Conservation (phyloP, 2,113 vertebrate genomes). For the Corythornis vintsioides region DNA sequence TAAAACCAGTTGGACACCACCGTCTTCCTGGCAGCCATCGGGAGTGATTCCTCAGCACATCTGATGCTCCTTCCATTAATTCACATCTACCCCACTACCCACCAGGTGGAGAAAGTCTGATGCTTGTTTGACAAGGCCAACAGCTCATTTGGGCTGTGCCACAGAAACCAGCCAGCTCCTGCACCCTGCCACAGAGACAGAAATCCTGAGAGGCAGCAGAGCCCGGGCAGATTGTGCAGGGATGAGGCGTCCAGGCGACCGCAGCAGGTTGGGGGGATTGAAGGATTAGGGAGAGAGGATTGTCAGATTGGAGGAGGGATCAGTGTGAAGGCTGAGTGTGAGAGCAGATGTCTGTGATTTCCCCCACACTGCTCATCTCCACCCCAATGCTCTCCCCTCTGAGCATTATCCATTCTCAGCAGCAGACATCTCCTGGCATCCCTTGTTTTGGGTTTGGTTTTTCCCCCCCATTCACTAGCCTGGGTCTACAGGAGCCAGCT, state of each 20-base stretch:
- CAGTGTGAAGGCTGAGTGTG: constrained; percentile 76
- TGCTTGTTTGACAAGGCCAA: not conserved
- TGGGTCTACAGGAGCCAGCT: constrained; percentile 55
- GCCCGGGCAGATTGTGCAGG: not conserved
- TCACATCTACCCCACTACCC: not conserved
- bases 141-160: not conserved
- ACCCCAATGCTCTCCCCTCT: not conserved
- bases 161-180: not conserved
- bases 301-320: constrained; percentile 73
- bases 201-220: fast-evolving
- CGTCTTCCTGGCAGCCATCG: not conserved
- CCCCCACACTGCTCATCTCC: not conserved
- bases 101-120: not conserved
- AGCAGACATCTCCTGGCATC: constrained; percentile 76
- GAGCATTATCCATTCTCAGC: constrained; percentile 75
- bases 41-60: not conserved
- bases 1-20: not conserved
- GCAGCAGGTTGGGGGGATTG: constrained; percentile 80
- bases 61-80: not conserved
- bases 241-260: constrained; percentile 58
- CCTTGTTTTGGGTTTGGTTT: constrained; percentile 24
- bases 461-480: constrained; percentile 55
- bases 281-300: constrained; percentile 78
- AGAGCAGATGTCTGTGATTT: constrained; percentile 84
- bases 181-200: fast-evolving